A percentile compares a stretch with the other conserved stretches of the same genome.
Conservation (phyloP, 1,140 invertebrate species). For the Glomeris maerens region DNA sequence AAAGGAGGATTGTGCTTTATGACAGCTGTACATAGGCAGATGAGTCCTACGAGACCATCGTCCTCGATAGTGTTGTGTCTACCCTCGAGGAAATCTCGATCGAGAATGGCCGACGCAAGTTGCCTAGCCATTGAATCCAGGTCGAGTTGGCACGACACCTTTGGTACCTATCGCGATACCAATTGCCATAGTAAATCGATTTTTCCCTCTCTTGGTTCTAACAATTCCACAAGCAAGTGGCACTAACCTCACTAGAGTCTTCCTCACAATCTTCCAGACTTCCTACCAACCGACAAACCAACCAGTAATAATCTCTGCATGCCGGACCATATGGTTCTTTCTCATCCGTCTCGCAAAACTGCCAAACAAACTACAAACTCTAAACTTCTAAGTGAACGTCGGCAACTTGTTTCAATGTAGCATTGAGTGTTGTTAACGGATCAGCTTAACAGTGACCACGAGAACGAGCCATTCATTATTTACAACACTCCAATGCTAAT, state of each 20-base stretch:
- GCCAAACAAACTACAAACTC: too few relatives aligned
- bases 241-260: constrained; percentile 17
- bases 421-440: too few relatives aligned
- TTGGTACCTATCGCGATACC: too few relatives aligned
- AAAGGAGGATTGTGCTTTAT: constrained; percentile 76
- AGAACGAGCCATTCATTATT: too few relatives aligned
- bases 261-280: constrained; percentile 61
- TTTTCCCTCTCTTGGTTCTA: too few relatives aligned
- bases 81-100: constrained; percentile 64
- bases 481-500: too few relatives aligned
- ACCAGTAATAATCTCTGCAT: constrained; percentile 86
- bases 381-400: too few relatives aligned
- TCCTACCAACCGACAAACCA: constrained; percentile 72
- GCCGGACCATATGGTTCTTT: constrained; percentile 86
- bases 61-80: constrained; percentile 67
- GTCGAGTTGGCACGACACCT: constrained; percentile 44
- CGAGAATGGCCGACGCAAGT: constrained; percentile 54
- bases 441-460: too few relatives aligned
- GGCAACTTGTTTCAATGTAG: constrained; percentile 12
- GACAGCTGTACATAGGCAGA: constrained; percentile 69
- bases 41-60: constrained; percentile 74
- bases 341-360: constrained; percentile 41
- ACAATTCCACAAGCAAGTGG: background rate
- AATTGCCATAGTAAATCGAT: too few relatives aligned
- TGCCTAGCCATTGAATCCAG: constrained; percentile 59